phyloP scores from a whole-genome alignment of 2,888 invertebrate genomes.

The Erannis defoliaria region DNA sequence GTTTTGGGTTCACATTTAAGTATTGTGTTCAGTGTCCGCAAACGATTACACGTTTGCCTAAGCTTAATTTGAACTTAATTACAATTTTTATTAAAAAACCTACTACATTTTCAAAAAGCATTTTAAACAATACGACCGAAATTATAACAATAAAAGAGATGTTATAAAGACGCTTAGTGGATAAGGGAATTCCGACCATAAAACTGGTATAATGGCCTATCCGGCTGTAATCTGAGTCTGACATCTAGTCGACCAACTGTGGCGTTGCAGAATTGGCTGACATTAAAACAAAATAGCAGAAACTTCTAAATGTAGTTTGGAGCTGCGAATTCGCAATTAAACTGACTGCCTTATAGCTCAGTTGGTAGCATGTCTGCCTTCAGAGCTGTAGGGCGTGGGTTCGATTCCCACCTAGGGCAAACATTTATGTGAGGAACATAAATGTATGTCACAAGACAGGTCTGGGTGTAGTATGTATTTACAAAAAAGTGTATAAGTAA shows the following conservation, averaged over 20 bases:
- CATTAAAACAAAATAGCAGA: constrained; percentile 1
- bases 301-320: neutral
- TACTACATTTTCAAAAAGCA: neutral
- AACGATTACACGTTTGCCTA: neutral
- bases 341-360: too few relatives aligned
- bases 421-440: too few relatives aligned
- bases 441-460: too few relatives aligned
- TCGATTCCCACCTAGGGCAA: too few relatives aligned
- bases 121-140: constrained; percentile 10
- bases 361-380: too few relatives aligned
- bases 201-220: constrained; percentile 67
- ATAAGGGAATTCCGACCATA: constrained; percentile 40
- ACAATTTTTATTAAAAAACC: neutral
- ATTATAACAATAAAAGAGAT: constrained; percentile 22
- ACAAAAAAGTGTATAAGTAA: too few relatives aligned
- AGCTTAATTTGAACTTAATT: neutral
- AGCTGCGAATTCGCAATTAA: neutral
- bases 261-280: constrained; percentile 56
- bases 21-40: neutral
- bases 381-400: too few relatives aligned
- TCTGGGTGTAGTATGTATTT: too few relatives aligned
- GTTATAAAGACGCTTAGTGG: constrained; percentile 23
- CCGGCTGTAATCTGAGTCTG: constrained; percentile 66
- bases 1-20: constrained; percentile 5
- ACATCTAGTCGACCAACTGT: constrained; percentile 61